Conservation (phyloP, 2,797 vertebrate species). For the Gallinago nigripennis region DNA sequence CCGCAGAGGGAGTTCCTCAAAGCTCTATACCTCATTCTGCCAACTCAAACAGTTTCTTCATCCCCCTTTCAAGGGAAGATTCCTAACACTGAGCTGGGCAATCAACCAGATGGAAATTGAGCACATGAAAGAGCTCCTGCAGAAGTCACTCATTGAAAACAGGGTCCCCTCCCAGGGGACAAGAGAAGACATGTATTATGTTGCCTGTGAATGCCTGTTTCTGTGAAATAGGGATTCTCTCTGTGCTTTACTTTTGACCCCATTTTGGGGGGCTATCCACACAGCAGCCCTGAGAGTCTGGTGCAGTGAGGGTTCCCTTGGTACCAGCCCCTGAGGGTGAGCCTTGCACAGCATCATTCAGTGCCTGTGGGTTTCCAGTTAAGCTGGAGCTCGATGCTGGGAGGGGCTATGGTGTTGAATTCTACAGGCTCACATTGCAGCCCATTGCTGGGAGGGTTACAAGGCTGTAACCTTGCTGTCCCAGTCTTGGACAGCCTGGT, state of each 20-base stretch:
- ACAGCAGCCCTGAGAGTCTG: background rate
- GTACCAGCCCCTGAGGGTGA: background rate
- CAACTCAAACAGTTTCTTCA: background rate
- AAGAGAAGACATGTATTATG: background rate
- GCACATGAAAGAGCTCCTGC: background rate
- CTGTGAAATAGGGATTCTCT: background rate
- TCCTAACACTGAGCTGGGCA: background rate
- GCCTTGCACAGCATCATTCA: background rate
- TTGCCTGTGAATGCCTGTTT: background rate
- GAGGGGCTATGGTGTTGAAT: background rate
- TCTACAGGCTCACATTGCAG: background rate
- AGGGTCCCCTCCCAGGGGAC: background rate
- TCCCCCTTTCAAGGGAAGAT: background rate
- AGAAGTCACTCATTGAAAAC: background rate
- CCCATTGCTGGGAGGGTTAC: background rate
- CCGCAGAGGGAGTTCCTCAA: background rate
- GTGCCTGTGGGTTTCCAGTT: rapidly evolving
- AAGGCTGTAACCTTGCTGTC: background rate
- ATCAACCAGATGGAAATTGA: background rate
- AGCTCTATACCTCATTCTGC: background rate
- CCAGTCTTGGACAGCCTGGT: background rate
- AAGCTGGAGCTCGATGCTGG: background rate
- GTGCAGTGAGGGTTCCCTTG: background rate
- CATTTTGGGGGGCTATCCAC: background rate
- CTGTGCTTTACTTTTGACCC: background rate